Percentiles rank a stretch among this genome's conserved stretches.
These are phyloP conservation scores for Aleiodes sp. DNA, from an alignment of 1,140 invertebrate species.

Conservation along the genomic window DNA sequence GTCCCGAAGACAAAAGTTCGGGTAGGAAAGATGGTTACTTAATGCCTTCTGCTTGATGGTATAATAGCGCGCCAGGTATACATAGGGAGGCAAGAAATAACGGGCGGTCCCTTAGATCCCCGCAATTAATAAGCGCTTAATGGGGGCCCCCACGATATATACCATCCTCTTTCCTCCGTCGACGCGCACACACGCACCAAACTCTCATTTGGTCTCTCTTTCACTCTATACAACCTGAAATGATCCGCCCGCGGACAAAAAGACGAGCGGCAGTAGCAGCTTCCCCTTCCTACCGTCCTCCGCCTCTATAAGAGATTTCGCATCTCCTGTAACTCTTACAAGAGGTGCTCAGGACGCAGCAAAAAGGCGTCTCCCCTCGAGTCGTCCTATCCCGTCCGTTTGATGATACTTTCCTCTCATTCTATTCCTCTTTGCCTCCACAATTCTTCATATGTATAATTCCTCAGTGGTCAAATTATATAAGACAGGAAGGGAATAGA, in stretches of 20 bases:
- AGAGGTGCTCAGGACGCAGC: conserved; percentile 45
- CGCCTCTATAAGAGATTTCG: conserved; percentile 50
- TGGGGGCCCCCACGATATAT: conserved; percentile 50
- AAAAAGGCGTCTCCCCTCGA: conserved; percentile 42
- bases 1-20: conserved; percentile 22
- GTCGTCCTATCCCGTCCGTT: not conserved
- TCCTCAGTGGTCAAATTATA: conserved; percentile 30
- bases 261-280: conserved; percentile 35
- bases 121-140: conserved; percentile 66
- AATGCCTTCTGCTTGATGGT: conserved; percentile 52
- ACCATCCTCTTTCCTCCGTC: conserved; percentile 29
- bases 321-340: conserved; percentile 35
- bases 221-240: not conserved
- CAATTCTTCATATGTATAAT: not conserved
- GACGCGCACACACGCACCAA: conserved; percentile 18
- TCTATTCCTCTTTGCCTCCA: not conserved
- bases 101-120: conserved; percentile 61
- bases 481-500: conserved; percentile 23
- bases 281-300: too few relatives aligned
- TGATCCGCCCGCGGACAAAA: conserved; percentile 44
- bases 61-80: conserved; percentile 29
- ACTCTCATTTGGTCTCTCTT: not conserved
- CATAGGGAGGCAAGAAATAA: conserved; percentile 52
- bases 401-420: too few relatives aligned
- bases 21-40: conserved; percentile 48